Evolutionary conservation across 2,888 invertebrate species (phyloP).

Genomic region (Drosophila eohydei): DNA sequence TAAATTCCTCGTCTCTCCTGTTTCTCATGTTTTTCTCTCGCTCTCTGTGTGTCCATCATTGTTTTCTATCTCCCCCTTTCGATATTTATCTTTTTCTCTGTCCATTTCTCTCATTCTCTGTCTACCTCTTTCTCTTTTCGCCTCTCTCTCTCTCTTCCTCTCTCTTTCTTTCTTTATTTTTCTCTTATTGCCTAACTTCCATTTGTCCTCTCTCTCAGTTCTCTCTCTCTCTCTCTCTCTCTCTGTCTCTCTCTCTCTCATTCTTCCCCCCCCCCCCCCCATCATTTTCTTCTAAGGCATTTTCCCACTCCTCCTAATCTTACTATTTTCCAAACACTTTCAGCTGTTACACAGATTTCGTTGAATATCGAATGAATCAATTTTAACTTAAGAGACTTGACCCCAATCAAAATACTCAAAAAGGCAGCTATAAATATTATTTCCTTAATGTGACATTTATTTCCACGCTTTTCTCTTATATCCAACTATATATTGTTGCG

Average conservation of each 20-base stretch:
- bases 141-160: background rate
- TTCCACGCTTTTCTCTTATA: background rate
- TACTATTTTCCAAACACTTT: background rate
- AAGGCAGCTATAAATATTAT: conserved; percentile 2
- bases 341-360: background rate
- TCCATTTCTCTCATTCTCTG: background rate
- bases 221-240: background rate
- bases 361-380: background rate
- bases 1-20: no score
- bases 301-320: background rate
- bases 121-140: background rate
- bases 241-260: background rate
- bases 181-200: no score
- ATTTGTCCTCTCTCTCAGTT: background rate
- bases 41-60: background rate
- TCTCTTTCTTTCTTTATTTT: background rate
- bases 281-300: no score
- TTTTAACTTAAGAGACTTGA: background rate
- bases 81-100: background rate
- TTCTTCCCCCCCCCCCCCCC: background rate
- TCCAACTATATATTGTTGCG: background rate
- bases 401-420: background rate
- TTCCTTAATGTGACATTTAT: background rate
- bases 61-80: background rate
- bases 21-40: background rate